These are phyloP conservation scores for Pachyseris speciosa DNA, from an alignment of 64 coral and sea anemone species.

Conservation along the genomic window DNA sequence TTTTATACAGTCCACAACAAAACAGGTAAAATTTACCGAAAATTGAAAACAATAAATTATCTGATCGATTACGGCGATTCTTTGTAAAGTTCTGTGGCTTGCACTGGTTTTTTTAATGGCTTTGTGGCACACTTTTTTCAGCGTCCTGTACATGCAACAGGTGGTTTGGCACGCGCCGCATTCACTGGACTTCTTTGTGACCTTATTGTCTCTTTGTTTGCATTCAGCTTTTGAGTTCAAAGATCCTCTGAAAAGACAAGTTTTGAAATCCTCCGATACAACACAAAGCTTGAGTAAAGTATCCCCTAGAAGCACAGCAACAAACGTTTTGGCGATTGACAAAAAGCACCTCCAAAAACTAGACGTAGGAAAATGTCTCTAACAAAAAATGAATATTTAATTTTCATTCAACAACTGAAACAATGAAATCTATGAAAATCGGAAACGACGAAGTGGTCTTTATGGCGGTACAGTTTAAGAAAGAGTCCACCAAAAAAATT, in stretches of 20 bases:
- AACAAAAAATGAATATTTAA: constrained; percentile 22
- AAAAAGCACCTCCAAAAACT: not conserved
- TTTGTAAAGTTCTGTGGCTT: not conserved
- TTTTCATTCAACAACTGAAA: constrained; percentile 36
- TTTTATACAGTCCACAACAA: too few species aligned
- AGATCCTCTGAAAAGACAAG: not conserved
- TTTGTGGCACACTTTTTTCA: not conserved
- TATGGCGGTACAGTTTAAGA: not conserved
- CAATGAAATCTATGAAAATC: constrained; percentile 10
- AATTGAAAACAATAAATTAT: too few species aligned
- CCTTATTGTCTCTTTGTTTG: constrained; percentile 46
- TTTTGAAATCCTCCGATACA: not conserved
- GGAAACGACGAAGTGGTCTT: not conserved
- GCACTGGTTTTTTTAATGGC: not conserved
- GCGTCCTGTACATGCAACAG: constrained; percentile 35
- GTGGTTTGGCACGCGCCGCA: constrained; percentile 43
- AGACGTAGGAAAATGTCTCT: not conserved
- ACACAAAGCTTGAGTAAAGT: constrained; percentile 17
- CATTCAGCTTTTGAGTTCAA: constrained; percentile 45
- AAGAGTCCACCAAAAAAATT: not conserved
- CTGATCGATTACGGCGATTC: too few species aligned
- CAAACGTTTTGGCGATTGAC: not conserved
- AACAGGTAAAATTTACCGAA: too few species aligned
- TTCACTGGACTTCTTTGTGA: not conserved
- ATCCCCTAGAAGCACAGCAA: not conserved